A percentile compares a stretch with the other conserved stretches of the same genome.
Conservation (phyloP, 1,140 invertebrate species). For the Sminthurides bifidus region DNA sequence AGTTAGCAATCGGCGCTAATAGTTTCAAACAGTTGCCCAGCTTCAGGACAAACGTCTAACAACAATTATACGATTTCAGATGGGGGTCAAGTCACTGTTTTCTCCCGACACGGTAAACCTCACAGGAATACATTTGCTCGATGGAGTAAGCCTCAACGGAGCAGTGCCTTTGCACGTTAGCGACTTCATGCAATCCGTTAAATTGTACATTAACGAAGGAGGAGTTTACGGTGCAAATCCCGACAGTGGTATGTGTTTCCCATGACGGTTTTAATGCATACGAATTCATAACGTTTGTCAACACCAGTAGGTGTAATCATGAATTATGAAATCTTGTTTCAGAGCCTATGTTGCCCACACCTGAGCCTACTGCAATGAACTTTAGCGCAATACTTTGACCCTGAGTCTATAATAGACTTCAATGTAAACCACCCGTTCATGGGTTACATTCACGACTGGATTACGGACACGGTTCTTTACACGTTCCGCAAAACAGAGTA, state of each 20-base stretch:
- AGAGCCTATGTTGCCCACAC: too few species aligned
- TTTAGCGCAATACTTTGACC: too few species aligned
- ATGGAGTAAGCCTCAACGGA: neutral
- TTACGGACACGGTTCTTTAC: constrained; percentile 15
- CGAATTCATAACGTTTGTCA: too few species aligned
- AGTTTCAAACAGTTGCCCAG: too few species aligned
- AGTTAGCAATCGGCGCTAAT: too few species aligned
- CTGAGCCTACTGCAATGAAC: too few species aligned
- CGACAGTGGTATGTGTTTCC: too few species aligned
- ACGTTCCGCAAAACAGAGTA: constrained; percentile 5
- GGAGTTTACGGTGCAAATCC: neutral
- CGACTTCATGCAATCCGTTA: neutral
- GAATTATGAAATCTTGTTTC: too few species aligned
- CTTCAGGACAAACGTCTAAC: too few species aligned
- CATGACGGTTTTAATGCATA: too few species aligned
- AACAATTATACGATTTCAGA: too few species aligned
- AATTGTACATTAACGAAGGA: neutral
- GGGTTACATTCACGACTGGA: constrained; percentile 19
- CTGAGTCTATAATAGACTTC: constrained; percentile 14
- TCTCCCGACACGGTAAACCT: neutral
- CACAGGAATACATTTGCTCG: neutral
- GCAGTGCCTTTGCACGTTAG: neutral
- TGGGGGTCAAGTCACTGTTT: neutral
- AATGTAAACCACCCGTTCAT: constrained; percentile 16
- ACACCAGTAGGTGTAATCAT: too few species aligned